Evolutionary conservation across 2,113 vertebrate genomes (phyloP).

Genomic region (Numenius arquata): DNA sequence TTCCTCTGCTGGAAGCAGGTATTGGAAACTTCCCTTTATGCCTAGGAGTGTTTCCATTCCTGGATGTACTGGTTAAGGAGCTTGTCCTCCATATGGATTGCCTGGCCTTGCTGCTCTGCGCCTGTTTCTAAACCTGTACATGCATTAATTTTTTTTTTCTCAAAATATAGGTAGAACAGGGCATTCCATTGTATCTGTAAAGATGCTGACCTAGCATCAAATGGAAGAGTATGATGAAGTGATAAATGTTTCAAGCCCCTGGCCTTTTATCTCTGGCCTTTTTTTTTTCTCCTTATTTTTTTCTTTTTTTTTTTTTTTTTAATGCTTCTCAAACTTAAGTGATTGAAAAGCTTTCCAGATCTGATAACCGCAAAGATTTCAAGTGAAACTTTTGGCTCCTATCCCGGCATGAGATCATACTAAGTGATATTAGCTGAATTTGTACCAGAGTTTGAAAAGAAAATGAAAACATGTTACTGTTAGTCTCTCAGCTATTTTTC

Average conservation of each 20-base stretch:
- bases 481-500: neutral
- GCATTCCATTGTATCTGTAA: neutral
- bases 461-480: neutral
- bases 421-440: constrained; percentile 40
- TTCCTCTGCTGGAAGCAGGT: neutral
- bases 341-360: constrained; percentile 64
- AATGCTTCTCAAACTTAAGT: constrained; percentile 42
- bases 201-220: constrained; percentile 37
- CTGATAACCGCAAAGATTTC: constrained; percentile 64
- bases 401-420: constrained; percentile 59
- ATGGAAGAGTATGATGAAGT: constrained; percentile 51
- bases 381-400: constrained; percentile 63
- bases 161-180: neutral
- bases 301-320: neutral
- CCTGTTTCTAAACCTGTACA: neutral
- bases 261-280: constrained; percentile 18
- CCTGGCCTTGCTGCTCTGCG: neutral
- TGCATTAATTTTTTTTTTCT: neutral
- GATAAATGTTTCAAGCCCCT: constrained; percentile 53
- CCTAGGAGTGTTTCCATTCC: neutral
- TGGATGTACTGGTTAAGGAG: rapidly evolving
- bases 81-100: neutral
- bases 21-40: neutral
- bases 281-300: neutral
- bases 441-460: constrained; percentile 21